These are phyloP conservation scores for Spodoptera frugiperda DNA, from an alignment of 1,140 invertebrate genomes.

Conservation along the genomic window DNA sequence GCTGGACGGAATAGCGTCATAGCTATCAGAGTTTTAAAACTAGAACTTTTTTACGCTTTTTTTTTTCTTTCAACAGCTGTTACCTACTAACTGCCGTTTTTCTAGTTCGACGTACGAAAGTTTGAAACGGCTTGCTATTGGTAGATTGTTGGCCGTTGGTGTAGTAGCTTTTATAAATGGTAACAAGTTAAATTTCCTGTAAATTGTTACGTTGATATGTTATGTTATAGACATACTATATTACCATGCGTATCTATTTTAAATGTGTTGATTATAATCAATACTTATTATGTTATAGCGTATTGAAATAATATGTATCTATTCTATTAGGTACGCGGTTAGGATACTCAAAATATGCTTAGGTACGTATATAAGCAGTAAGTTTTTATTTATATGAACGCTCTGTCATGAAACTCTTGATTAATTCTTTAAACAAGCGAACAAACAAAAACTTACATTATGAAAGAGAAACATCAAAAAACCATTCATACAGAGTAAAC, in stretches of 20 bases:
- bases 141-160: neutral
- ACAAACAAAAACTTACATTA: neutral
- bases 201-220: too few species aligned
- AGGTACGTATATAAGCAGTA: too few species aligned
- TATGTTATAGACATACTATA: neutral
- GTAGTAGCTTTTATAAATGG: too few species aligned
- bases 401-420: too few species aligned
- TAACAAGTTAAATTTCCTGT: too few species aligned
- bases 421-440: neutral
- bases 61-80: slow-evolving; percentile 6
- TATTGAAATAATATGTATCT: too few species aligned
- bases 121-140: neutral
- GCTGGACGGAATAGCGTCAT: slow-evolving; percentile 6
- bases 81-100: neutral
- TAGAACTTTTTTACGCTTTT: neutral
- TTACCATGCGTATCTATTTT: neutral
- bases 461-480: neutral
- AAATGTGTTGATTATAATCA: neutral
- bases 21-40: neutral
- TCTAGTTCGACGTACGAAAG: neutral
- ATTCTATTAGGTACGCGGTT: too few species aligned
- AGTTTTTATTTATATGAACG: too few species aligned
- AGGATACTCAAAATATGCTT: too few species aligned
- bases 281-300: too few species aligned
- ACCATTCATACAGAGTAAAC: neutral